phyloP scores from a whole-genome alignment of 2,797 vertebrate species.

The Acrossocheilus fasciatus region DNA sequence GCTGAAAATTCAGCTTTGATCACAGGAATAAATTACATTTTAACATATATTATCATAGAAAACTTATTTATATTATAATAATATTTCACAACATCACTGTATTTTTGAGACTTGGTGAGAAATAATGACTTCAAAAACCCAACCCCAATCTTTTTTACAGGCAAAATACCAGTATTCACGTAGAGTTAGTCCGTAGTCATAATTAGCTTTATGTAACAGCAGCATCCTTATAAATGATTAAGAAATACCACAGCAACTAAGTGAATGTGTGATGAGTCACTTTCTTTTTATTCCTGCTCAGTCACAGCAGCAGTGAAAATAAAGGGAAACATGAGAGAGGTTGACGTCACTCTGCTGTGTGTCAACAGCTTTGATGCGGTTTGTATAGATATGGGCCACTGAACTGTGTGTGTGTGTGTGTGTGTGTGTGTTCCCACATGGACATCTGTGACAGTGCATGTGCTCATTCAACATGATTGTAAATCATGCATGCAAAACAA shows the following conservation, averaged over 20 bases:
- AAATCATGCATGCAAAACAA: not conserved
- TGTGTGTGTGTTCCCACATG: slow-evolving; percentile 4
- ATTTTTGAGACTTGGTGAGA: too few relatives aligned
- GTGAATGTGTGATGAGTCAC: slow-evolving; percentile 10
- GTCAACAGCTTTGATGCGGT: slow-evolving; percentile 14
- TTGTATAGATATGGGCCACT: slow-evolving; percentile 35
- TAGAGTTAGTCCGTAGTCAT: not conserved
- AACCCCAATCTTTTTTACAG: too few relatives aligned
- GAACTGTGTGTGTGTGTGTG: slow-evolving; percentile 3
- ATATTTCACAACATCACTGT: too few relatives aligned
- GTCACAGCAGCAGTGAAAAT: slow-evolving; percentile 46
- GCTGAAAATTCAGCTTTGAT: not conserved
- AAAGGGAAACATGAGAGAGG: slow-evolving; percentile 22
- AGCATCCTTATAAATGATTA: not conserved
- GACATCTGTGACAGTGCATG: slow-evolving; percentile 3
- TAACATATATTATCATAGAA: not conserved
- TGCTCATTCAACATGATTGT: slow-evolving; percentile 20
- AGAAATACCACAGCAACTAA: not conserved
- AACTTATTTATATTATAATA: too few relatives aligned
- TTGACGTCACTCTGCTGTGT: slow-evolving; percentile 22
- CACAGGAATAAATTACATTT: not conserved
- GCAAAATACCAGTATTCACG: not conserved
- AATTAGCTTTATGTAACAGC: not conserved
- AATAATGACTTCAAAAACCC: too few relatives aligned
- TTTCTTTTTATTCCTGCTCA: slow-evolving; percentile 23